Conservation (phyloP, 2,113 vertebrate genomes). For the Illadopsis cleaveri region DNA sequence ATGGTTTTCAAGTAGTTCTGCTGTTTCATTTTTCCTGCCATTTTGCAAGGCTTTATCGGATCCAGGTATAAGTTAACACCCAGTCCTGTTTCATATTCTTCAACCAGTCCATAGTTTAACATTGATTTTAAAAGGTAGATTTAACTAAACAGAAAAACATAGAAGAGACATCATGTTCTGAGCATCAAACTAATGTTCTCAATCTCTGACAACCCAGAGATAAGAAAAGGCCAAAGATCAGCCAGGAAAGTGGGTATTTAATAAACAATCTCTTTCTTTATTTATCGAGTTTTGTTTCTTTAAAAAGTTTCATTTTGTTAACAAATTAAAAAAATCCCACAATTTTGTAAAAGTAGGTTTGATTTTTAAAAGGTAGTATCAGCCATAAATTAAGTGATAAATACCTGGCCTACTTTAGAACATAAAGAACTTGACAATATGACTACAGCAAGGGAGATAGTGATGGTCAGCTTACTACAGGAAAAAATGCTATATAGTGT, state of each 20-base stretch:
- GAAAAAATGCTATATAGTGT: background rate
- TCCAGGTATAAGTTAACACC: background rate
- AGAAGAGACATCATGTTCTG: background rate
- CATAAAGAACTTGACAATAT: background rate
- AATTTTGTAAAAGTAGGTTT: background rate
- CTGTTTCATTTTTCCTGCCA: background rate
- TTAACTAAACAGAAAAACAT: background rate
- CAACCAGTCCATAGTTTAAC: background rate
- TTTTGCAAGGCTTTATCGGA: background rate
- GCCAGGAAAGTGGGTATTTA: background rate
- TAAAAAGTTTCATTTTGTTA: background rate
- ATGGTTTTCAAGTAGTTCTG: background rate
- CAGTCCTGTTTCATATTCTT: background rate
- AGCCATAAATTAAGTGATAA: background rate
- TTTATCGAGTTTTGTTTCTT: background rate
- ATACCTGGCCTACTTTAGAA: background rate
- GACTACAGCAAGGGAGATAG: background rate
- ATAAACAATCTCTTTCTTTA: background rate
- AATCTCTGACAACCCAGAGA: background rate
- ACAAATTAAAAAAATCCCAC: accelerated
- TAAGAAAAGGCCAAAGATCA: background rate
- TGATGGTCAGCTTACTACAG: background rate
- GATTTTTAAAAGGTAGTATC: background rate
- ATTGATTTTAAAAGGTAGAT: background rate
- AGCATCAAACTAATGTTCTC: background rate